Conservation (phyloP, 2,888 invertebrate species). For the Lasioglossum marginatum region DNA sequence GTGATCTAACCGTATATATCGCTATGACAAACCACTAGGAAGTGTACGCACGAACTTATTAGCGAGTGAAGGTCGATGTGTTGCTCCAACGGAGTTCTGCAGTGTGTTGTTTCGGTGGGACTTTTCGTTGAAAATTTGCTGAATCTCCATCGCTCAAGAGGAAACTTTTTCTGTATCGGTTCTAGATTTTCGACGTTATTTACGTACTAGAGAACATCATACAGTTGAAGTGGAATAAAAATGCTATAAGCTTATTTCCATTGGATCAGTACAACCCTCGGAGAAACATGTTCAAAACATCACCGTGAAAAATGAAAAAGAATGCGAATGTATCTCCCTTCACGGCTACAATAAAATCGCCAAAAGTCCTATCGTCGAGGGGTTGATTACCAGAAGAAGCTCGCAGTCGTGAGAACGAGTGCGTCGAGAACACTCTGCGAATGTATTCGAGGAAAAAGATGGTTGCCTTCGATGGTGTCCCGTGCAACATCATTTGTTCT, state of each 20-base stretch:
- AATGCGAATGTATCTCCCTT: neutral
- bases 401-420: neutral
- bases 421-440: neutral
- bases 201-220: neutral
- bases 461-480: neutral
- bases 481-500: conserved; percentile 55
- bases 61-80: no score
- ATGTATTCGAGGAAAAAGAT: neutral
- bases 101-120: no score
- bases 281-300: neutral
- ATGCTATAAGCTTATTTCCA: neutral
- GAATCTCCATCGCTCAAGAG: no score
- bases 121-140: no score
- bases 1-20: no score
- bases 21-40: no score
- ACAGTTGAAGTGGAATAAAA: no score
- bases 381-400: neutral
- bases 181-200: no score
- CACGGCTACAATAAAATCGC: neutral
- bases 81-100: no score
- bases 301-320: neutral
- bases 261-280: no score
- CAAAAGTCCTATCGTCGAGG: neutral
- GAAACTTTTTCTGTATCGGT: no score
- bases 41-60: no score